These are phyloP conservation scores for Microctenopoma lineatum DNA, from an alignment of 2,797 vertebrate species.

Conservation along the genomic window DNA sequence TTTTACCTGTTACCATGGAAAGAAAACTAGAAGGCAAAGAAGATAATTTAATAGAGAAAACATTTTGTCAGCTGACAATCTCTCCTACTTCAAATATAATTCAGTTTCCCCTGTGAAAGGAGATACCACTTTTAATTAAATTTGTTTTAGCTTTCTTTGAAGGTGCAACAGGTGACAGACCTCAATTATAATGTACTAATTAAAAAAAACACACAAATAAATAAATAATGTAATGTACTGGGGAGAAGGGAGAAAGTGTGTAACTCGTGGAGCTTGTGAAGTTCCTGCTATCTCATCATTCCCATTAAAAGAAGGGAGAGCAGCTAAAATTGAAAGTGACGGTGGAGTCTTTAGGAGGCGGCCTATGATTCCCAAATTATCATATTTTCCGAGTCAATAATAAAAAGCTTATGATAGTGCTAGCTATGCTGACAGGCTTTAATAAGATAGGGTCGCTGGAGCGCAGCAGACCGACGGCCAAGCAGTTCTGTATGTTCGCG, in stretches of 20 bases:
- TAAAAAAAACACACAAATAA: conserved; percentile 77
- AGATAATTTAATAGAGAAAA: conserved; percentile 80
- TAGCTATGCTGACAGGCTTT: conserved; percentile 85
- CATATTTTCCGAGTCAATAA: conserved; percentile 89
- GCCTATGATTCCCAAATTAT: conserved; percentile 87
- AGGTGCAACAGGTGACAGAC: conserved; percentile 85
- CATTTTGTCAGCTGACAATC: conserved; percentile 82
- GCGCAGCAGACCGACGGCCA: conserved; percentile 74
- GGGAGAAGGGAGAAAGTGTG: conserved; percentile 50
- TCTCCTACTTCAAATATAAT: conserved; percentile 84
- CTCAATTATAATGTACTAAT: conserved; percentile 87
- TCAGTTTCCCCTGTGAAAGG: conserved; percentile 80
- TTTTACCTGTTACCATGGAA: conserved; percentile 60
- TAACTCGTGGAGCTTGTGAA: conserved; percentile 74
- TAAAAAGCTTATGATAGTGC: conserved; percentile 87
- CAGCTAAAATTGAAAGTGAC: conserved; percentile 84
- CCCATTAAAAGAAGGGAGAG: conserved; percentile 81
- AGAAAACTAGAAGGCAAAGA: conserved; percentile 60
- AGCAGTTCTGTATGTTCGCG: conserved; percentile 57
- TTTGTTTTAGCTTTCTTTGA: conserved; percentile 82
- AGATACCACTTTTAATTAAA: conserved; percentile 87
- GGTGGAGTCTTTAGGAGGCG: conserved; percentile 82
- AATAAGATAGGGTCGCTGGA: conserved; percentile 86
- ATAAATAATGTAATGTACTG: conserved; percentile 73
- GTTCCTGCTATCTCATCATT: conserved; percentile 80